Conservation (phyloP, 2,797 vertebrate genomes). For the Sarcophilus harrisii region DNA sequence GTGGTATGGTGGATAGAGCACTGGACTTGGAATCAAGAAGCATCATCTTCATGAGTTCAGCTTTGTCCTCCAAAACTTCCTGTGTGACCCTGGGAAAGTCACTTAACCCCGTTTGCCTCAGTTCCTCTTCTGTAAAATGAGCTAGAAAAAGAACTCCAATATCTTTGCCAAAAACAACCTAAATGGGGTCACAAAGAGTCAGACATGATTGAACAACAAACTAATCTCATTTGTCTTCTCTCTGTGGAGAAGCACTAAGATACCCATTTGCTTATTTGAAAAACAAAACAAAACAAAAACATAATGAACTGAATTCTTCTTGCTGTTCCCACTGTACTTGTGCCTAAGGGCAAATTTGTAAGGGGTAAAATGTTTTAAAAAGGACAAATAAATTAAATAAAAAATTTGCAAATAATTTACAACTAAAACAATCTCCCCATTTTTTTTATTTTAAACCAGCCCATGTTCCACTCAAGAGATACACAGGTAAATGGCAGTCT, state of each 20-base stretch:
- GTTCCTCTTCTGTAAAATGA: not conserved
- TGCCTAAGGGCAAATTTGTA: constrained; percentile 44
- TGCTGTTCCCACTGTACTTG: constrained; percentile 22
- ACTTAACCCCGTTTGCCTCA: not conserved
- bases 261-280: constrained; percentile 35
- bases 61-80: not conserved
- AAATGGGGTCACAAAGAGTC: not conserved
- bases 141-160: not conserved
- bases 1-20: not conserved
- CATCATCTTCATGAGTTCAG: not conserved
- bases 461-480: constrained; percentile 16
- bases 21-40: not conserved
- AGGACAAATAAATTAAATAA: constrained; percentile 62
- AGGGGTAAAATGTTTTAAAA: constrained; percentile 59
- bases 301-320: constrained; percentile 30
- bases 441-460: not conserved
- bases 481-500: not conserved
- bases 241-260: constrained; percentile 22
- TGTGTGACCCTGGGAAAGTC: not conserved
- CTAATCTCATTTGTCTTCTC: constrained; percentile 46
- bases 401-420: constrained; percentile 56
- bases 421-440: constrained; percentile 40
- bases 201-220: not conserved
- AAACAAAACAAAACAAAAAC: not conserved
- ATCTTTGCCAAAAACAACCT: not conserved